Conservation (phyloP, 2,888 invertebrate genomes). For the Nephrotoma guestfalica region DNA sequence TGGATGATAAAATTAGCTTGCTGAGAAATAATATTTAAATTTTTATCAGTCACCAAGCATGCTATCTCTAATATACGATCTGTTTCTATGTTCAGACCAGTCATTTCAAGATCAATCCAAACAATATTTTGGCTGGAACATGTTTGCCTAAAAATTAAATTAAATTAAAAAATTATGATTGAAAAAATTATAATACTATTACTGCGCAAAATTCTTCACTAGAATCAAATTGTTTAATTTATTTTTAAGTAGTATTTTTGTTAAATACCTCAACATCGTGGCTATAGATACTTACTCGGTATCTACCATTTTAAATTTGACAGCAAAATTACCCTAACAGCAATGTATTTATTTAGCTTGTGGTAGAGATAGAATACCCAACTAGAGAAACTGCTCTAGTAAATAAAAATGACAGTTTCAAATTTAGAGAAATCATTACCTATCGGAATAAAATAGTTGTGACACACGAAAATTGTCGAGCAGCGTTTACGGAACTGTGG, state of each 20-base stretch:
- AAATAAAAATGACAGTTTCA: too few species aligned
- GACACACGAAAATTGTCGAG: too few species aligned
- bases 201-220: neutral
- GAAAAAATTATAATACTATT: neutral
- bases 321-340: neutral
- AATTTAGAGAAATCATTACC: too few species aligned
- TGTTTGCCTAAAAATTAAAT: neutral
- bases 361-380: too few species aligned
- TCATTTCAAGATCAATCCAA: conserved; percentile 81
- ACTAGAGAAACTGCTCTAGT: too few species aligned
- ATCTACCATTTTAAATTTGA: neutral
- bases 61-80: conserved; percentile 82
- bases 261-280: neutral
- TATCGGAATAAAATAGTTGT: too few species aligned
- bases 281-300: neutral
- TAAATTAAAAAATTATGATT: neutral
- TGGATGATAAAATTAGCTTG: conserved; percentile 65
- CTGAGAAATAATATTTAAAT: conserved; percentile 59
- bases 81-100: conserved; percentile 62
- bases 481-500: too few species aligned
- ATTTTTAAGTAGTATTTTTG: neutral
- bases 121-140: conserved; percentile 33
- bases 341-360: neutral
- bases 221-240: neutral
- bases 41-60: conserved; percentile 70